A percentile compares a stretch with the other conserved stretches of the same genome.
Conservation (phyloP, 2,797 vertebrate species). For the Botia kubotai region DNA sequence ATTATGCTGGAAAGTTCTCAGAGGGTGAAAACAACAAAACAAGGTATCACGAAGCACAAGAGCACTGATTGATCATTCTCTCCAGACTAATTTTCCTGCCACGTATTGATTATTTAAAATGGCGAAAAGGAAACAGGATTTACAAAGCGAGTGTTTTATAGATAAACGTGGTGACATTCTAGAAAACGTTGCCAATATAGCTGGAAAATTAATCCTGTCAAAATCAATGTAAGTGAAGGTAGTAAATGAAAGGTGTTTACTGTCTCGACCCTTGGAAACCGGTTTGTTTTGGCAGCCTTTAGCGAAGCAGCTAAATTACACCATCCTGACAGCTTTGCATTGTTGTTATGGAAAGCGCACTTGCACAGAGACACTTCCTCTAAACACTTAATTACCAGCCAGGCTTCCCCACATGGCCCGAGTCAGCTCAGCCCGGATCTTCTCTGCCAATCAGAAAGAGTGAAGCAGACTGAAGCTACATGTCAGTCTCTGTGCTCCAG, state of each 20-base stretch:
- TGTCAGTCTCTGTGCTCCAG: constrained; percentile 6
- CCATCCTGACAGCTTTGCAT: constrained; percentile 13
- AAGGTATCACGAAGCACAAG: constrained; percentile 39
- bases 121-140: constrained; percentile 45
- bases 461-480: constrained; percentile 52
- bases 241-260: constrained; percentile 24
- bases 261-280: constrained; percentile 23
- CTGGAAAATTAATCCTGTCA: constrained; percentile 7
- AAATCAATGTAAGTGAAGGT: constrained; percentile 8
- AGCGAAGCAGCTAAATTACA: constrained; percentile 45
- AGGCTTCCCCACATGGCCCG: constrained; percentile 47
- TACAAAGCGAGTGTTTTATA: constrained; percentile 29
- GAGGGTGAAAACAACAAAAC: constrained; percentile 37
- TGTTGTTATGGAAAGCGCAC: constrained; percentile 26
- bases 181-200: neutral
- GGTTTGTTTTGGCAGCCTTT: constrained; percentile 32
- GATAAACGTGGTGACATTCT: neutral
- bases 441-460: constrained; percentile 55
- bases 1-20: constrained; percentile 53
- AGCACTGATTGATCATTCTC: constrained; percentile 5
- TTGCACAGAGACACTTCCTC: constrained; percentile 37
- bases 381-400: constrained; percentile 69
- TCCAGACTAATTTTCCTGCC: constrained; percentile 31
- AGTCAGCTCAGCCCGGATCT: constrained; percentile 52
- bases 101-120: constrained; percentile 50